A percentile compares a stretch with the other conserved stretches of the same genome.
phyloP scores from a whole-genome alignment of 2,888 invertebrate species.

The Galerucella calmariensis region DNA sequence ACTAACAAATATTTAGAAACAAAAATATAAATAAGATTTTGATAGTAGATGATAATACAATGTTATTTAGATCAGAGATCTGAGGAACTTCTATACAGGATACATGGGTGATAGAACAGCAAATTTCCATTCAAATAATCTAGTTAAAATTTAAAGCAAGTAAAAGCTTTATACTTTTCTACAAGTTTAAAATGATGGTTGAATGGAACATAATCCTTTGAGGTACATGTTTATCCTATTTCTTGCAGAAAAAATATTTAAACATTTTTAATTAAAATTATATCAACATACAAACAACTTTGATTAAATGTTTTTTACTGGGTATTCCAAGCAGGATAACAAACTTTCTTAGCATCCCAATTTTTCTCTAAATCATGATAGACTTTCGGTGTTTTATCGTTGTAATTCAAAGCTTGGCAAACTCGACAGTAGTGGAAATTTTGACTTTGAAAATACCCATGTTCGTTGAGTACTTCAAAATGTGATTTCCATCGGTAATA shows the following conservation, averaged over 20 bases:
- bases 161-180: no score
- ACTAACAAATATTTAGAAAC: no score
- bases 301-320: not conserved
- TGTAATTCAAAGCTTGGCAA: slow-evolving; percentile 77
- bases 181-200: no score
- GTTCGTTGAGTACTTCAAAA: slow-evolving; percentile 72
- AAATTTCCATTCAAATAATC: no score
- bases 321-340: slow-evolving; percentile 56
- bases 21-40: no score
- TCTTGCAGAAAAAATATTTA: no score
- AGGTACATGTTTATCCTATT: not conserved
- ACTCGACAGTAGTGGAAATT: slow-evolving; percentile 74
- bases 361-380: slow-evolving; percentile 63
- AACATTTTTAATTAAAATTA: no score
- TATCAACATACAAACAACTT: not conserved
- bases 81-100: no score
- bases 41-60: no score
- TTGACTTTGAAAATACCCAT: slow-evolving; percentile 73
- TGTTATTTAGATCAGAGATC: no score
- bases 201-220: not conserved
- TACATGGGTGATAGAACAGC: no score
- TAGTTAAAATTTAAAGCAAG: no score
- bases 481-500: slow-evolving; percentile 72
- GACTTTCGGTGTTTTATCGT: slow-evolving; percentile 62
- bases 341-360: slow-evolving; percentile 60